phyloP scores from a whole-genome alignment of 2,113 vertebrate genomes.

The Sceloporus undulatus region DNA sequence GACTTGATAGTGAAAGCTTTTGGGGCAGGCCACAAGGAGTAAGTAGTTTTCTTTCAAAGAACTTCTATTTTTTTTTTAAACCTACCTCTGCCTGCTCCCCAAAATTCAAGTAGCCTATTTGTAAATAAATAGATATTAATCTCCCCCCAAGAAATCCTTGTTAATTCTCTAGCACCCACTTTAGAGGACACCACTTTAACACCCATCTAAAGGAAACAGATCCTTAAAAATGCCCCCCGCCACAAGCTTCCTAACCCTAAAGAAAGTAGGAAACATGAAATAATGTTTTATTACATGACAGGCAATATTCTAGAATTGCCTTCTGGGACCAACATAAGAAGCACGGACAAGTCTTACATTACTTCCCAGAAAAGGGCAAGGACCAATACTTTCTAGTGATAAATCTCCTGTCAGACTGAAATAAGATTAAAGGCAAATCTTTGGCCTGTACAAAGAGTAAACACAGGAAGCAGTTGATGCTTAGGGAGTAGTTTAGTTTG shows the following conservation, averaged over 20 bases:
- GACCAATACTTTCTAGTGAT: not conserved
- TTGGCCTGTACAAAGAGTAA: not conserved
- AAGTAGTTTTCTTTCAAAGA: not conserved
- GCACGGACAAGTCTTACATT: constrained; percentile 15
- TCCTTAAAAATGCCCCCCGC: not conserved
- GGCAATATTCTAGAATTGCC: constrained; percentile 6
- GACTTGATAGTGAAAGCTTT: not conserved
- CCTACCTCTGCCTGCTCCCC: not conserved
- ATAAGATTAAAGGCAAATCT: constrained; percentile 4
- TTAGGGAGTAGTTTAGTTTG: constrained; percentile 1
- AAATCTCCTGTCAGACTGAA: not conserved
- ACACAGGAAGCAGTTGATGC: not conserved
- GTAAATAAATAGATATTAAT: not conserved
- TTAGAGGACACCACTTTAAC: too few relatives aligned
- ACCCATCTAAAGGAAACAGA: not conserved
- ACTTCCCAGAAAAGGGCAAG: not conserved
- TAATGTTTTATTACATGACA: constrained; percentile 36
- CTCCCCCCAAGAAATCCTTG: not conserved
- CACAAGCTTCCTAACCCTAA: not conserved
- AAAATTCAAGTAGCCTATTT: not conserved
- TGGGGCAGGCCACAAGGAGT: not conserved
- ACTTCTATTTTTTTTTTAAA: not conserved
- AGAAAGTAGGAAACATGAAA: constrained; percentile 28
- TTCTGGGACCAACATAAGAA: constrained; percentile 24
- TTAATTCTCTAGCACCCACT: not conserved